Conservation (phyloP, 37 sponge, comb jelly and placozoan species). For the Halisarca cf. caerulea region DNA sequence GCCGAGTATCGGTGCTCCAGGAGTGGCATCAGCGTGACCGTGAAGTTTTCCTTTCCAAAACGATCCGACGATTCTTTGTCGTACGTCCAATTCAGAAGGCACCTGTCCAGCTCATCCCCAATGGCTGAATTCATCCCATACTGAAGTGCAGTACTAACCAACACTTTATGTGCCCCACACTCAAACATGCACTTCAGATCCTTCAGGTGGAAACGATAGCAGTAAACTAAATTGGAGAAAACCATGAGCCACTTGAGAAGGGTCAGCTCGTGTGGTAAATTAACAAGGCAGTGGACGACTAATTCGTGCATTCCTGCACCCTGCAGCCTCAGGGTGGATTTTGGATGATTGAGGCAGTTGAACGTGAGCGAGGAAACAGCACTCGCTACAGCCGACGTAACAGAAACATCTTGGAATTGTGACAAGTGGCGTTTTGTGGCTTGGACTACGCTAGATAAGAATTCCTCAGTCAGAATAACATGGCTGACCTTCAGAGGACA, state of each 20-base stretch:
- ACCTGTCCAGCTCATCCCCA: slow-evolving; percentile 63
- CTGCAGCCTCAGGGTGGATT: slow-evolving; percentile 1
- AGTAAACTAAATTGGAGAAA: slow-evolving; percentile 16
- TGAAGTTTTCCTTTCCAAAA: slow-evolving; percentile 37
- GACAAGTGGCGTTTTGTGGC: slow-evolving; percentile 1
- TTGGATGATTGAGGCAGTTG: slow-evolving; percentile 11
- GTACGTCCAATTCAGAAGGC: slow-evolving; percentile 68
- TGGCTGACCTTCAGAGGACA: slow-evolving; percentile 17
- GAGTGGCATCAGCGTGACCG: slow-evolving; percentile 39
- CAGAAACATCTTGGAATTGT: too few species aligned
- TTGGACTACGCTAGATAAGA: background rate
- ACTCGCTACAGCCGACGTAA: slow-evolving; percentile 1
- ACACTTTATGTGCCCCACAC: background rate
- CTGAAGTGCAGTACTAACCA: background rate
- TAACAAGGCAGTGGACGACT: background rate
- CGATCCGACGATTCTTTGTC: slow-evolving; percentile 66
- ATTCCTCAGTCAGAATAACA: background rate
- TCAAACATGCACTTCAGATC: slow-evolving; percentile 25
- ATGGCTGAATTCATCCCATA: slow-evolving; percentile 9
- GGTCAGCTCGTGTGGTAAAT: background rate
- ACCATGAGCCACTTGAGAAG: background rate
- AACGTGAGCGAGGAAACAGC: background rate
- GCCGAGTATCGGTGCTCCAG: slow-evolving; percentile 8
- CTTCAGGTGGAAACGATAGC: slow-evolving; percentile 19
- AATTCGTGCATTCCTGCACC: background rate